Evolutionary conservation across 1,140 invertebrate genomes (phyloP).

Genomic region (Mesaphorura yosii): DNA sequence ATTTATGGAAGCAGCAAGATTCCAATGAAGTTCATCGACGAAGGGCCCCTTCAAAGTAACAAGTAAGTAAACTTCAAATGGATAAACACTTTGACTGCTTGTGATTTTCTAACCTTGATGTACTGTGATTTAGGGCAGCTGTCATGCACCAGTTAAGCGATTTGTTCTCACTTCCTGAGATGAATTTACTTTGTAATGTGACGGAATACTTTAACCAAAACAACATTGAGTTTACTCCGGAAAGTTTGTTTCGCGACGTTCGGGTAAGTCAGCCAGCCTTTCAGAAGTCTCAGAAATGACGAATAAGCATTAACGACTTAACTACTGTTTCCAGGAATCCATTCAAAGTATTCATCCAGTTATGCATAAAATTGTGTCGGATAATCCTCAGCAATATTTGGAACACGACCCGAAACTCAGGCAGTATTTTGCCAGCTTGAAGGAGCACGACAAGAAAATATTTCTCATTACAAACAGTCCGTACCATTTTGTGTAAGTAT

Average conservation of each 20-base stretch:
- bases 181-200: conserved; percentile 82
- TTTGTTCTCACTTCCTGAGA: conserved; percentile 94
- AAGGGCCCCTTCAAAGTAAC: conserved; percentile 2
- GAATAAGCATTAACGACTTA: too few species aligned
- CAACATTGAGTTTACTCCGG: conserved; percentile 85
- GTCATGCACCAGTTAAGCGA: too few species aligned
- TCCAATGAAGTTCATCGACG: conserved; percentile 45
- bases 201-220: conserved; percentile 83
- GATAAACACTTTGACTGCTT: background rate
- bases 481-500: conserved; percentile 87
- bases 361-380: conserved; percentile 75
- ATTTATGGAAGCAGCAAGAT: conserved; percentile 77
- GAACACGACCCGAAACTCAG: conserved; percentile 61
- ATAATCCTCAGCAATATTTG: conserved; percentile 67
- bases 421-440: conserved; percentile 63
- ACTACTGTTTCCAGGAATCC: conserved; percentile 68
- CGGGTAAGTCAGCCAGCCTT: conserved; percentile 50
- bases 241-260: conserved; percentile 89
- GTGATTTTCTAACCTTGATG: conserved; percentile 36
- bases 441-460: conserved; percentile 66
- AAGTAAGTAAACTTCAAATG: background rate
- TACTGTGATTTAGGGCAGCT: conserved; percentile 66
- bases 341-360: conserved; percentile 78
- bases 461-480: conserved; percentile 96
- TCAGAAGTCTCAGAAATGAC: too few species aligned